A percentile compares a stretch with the other conserved stretches of the same genome.
Evolutionary conservation across 2,113 vertebrate species (phyloP).

Genomic region (Ivindomyrus marchei): DNA sequence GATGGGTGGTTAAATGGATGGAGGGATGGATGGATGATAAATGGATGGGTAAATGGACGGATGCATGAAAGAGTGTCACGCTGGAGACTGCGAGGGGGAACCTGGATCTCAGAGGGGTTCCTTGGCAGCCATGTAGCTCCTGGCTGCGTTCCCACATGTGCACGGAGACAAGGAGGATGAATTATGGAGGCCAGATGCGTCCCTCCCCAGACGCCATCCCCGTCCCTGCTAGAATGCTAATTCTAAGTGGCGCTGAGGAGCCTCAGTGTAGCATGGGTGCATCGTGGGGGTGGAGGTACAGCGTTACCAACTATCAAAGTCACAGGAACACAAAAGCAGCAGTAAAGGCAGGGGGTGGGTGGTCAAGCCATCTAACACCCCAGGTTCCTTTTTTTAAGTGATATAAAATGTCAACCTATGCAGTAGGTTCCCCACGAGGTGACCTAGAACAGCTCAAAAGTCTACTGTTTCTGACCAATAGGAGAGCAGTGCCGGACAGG

Average conservation of each 20-base stretch:
- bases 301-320: not conserved
- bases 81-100: not conserved
- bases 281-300: not conserved
- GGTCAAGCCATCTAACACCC: not conserved
- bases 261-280: not conserved
- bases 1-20: not conserved
- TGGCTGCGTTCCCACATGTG: not conserved
- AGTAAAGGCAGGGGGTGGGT: too few relatives aligned
- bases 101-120: not conserved
- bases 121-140: not conserved
- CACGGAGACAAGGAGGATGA: not conserved
- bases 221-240: not conserved
- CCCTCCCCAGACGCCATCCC: not conserved
- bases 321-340: not conserved
- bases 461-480: not conserved
- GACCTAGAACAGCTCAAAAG: not conserved
- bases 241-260: not conserved
- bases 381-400: not conserved
- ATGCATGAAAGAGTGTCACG: not conserved
- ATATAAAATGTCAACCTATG: not conserved
- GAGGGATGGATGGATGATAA: not conserved
- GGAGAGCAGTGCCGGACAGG: not conserved
- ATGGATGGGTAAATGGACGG: not conserved
- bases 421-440: not conserved
- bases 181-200: conserved; percentile 2